phyloP scores from a whole-genome alignment of 2,113 vertebrate species.

The Physeter macrocephalus region DNA sequence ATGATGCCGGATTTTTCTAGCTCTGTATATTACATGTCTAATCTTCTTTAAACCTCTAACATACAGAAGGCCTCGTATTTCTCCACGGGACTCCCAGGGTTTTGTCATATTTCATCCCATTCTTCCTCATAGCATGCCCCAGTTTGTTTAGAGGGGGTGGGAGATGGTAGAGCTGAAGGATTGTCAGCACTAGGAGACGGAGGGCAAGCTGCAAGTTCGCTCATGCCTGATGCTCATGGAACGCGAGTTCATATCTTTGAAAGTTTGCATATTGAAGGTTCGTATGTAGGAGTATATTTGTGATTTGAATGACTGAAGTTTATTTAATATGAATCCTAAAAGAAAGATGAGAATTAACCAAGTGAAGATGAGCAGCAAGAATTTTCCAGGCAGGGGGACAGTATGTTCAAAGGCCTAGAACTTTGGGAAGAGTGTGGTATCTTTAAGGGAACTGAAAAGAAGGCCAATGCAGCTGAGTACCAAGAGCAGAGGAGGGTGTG shows the following conservation, averaged over 20 bases:
- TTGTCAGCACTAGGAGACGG: too few species aligned
- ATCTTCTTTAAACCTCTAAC: background rate
- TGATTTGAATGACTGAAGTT: background rate
- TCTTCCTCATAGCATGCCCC: background rate
- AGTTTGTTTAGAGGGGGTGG: background rate
- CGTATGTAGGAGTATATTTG: background rate
- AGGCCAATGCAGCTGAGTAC: background rate
- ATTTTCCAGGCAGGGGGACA: background rate
- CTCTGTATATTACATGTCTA: background rate
- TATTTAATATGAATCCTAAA: background rate
- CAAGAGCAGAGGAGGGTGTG: background rate
- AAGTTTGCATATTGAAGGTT: too few species aligned
- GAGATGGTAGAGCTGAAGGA: too few species aligned
- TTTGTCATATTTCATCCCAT: background rate
- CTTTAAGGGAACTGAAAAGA: background rate
- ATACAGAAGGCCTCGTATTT: background rate
- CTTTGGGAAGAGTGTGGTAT: background rate
- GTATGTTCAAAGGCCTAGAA: background rate
- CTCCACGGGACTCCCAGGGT: background rate
- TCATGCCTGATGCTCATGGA: too few species aligned
- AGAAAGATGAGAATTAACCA: background rate
- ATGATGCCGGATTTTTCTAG: conserved; percentile 6
- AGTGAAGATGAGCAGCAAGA: background rate
- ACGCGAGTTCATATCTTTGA: too few species aligned
- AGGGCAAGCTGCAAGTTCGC: too few species aligned